These are phyloP conservation scores for Sinocyclocheilus anophthalmus DNA, from an alignment of 2,113 vertebrate genomes.

Conservation along the genomic window DNA sequence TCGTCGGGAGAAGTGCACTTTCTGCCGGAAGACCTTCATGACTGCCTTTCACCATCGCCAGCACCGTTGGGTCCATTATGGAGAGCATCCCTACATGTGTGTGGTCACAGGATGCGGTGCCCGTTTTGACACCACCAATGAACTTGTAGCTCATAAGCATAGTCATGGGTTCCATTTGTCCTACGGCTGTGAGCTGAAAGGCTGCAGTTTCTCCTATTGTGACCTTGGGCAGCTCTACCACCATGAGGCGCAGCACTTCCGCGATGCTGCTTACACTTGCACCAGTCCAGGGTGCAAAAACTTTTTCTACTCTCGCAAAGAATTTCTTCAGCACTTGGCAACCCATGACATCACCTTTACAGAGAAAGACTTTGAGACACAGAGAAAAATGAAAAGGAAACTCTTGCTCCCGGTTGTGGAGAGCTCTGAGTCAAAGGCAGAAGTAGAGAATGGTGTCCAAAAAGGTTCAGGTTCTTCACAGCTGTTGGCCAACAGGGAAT, in stretches of 20 bases:
- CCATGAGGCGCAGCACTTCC: conserved; percentile 96
- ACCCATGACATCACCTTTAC: conserved; percentile 81
- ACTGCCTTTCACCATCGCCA: conserved; percentile 88
- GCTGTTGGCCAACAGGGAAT: conserved; percentile 52
- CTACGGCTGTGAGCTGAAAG: conserved; percentile 91
- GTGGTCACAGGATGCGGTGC: conserved; percentile 87
- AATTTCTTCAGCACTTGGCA: conserved; percentile 88
- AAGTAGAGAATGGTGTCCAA: conserved; percentile 51
- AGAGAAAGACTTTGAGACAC: conserved; percentile 76
- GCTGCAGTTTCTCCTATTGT: conserved; percentile 89
- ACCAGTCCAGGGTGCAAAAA: conserved; percentile 85
- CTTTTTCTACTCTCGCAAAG: conserved; percentile 93
- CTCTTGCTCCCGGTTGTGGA: conserved; percentile 58
- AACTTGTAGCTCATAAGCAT: conserved; percentile 91
- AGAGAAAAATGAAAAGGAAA: conserved; percentile 72
- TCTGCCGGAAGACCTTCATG: conserved; percentile 91
- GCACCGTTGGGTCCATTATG: conserved; percentile 86
- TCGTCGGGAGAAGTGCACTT: conserved; percentile 90
- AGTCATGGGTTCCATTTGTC: conserved; percentile 86
- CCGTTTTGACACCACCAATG: conserved; percentile 84
- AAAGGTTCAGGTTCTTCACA: conserved; percentile 41
- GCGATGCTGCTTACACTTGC: conserved; percentile 91
- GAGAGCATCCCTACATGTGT: conserved; percentile 86
- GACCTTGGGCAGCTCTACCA: conserved; percentile 95
- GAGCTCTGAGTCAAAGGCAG: conserved; percentile 37